Conservation (phyloP, 2,797 vertebrate species). For the Mycteria americana region DNA sequence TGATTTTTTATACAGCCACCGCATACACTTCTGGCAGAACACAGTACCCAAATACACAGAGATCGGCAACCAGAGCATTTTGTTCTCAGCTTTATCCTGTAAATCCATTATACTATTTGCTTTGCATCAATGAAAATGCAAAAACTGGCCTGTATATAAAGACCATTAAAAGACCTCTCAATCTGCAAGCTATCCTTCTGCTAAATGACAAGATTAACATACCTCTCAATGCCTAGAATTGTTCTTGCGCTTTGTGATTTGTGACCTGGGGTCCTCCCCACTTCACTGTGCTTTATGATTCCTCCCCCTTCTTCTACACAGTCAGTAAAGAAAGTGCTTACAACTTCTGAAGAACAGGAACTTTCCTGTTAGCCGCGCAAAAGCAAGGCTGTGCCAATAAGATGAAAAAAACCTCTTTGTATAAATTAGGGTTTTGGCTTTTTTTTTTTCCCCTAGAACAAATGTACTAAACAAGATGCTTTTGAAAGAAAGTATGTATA, state of each 20-base stretch:
- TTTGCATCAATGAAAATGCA: not conserved
- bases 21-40: not conserved
- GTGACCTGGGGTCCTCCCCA: not conserved
- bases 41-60: not conserved
- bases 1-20: not conserved
- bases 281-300: not conserved
- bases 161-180: not conserved
- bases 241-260: not conserved
- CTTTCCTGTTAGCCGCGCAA: not conserved
- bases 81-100: not conserved
- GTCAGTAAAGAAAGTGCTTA: conserved; percentile 8
- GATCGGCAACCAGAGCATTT: not conserved
- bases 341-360: conserved; percentile 2
- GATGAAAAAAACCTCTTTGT: not conserved
- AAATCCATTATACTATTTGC: not conserved
- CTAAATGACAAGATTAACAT: conserved; percentile 34
- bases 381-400: not conserved
- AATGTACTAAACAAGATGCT: not conserved
- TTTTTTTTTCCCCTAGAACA: not conserved
- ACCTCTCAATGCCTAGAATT: conserved; percentile 11
- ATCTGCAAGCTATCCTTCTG: not conserved
- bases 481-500: not conserved
- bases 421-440: not conserved
- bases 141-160: not conserved
- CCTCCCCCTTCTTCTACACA: not conserved